Percentiles rank a stretch among this genome's conserved stretches.
Evolutionary conservation across 2,797 vertebrate genomes (phyloP).

Genomic region (Gymnothorax javanicus): DNA sequence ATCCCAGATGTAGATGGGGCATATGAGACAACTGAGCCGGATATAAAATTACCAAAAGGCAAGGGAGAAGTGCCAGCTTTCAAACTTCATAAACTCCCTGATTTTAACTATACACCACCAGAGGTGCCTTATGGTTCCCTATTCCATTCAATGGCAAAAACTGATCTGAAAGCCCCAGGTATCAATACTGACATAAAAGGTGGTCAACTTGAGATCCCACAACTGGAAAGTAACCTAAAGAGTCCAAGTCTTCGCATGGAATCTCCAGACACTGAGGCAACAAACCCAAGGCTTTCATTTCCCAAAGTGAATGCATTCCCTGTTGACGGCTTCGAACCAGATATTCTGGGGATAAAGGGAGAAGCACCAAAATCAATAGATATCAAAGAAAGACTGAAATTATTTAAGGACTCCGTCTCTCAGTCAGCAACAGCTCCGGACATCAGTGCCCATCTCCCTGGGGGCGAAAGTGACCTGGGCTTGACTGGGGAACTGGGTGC

Average conservation of each 20-base stretch:
- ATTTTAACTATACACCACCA: conserved; percentile 35
- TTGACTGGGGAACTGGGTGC: conserved; percentile 35
- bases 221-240: conserved; percentile 11
- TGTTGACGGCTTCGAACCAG: conserved; percentile 7
- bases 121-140: conserved; percentile 27
- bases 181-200: neutral
- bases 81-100: conserved; percentile 65
- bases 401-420: conserved; percentile 43
- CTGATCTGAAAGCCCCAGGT: conserved; percentile 18
- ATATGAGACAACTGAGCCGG: conserved; percentile 45
- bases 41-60: conserved; percentile 41
- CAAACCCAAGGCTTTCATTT: conserved; percentile 58
- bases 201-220: conserved; percentile 14
- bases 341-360: conserved; percentile 23
- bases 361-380: conserved; percentile 49
- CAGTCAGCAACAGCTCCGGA: neutral
- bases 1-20: conserved; percentile 35
- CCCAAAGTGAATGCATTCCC: conserved; percentile 48
- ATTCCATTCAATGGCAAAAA: conserved; percentile 33
- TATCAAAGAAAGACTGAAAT: conserved; percentile 65
- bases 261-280: neutral
- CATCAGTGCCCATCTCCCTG: conserved; percentile 23
- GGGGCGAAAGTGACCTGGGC: conserved; percentile 16
- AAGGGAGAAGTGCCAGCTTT: conserved; percentile 61
- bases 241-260: conserved; percentile 22